A percentile compares a stretch with the other conserved stretches of the same genome.
phyloP scores from a whole-genome alignment of 2,113 vertebrate species.

The Agapornis roseicollis region DNA sequence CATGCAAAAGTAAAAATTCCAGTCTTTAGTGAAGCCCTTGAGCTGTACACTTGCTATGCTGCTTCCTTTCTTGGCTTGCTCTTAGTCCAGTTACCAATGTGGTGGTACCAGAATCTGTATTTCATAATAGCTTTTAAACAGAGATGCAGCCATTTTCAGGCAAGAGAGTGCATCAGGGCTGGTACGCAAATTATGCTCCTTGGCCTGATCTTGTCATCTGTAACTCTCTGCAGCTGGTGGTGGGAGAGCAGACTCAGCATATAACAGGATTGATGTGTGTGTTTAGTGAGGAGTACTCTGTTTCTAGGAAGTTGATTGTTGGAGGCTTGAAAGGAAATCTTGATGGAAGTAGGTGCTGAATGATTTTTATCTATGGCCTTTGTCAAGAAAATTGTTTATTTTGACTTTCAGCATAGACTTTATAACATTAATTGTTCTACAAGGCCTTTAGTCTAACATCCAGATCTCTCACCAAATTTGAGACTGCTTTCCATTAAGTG shows the following conservation, averaged over 20 bases:
- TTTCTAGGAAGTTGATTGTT: background rate
- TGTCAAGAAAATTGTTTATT: background rate
- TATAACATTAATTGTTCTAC: background rate
- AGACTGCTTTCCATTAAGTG: background rate
- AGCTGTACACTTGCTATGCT: background rate
- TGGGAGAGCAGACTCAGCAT: background rate
- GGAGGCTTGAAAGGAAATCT: background rate
- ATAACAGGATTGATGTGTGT: rapidly evolving
- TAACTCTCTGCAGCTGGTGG: background rate
- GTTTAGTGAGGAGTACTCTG: background rate
- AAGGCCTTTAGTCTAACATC: background rate
- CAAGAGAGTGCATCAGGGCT: too few relatives aligned
- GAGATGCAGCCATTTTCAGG: rapidly evolving
- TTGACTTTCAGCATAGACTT: background rate
- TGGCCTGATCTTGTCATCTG: background rate
- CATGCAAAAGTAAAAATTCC: background rate
- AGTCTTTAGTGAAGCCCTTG: background rate
- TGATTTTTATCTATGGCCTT: background rate
- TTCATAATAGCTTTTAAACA: background rate
- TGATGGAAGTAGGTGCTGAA: background rate
- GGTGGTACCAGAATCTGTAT: background rate
- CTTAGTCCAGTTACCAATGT: background rate
- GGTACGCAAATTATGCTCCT: background rate
- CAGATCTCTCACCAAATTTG: background rate
- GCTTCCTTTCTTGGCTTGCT: background rate